A percentile compares a stretch with the other conserved stretches of the same genome.
Evolutionary conservation across 2,113 vertebrate genomes (phyloP).

Genomic region (Athene cunicularia): DNA sequence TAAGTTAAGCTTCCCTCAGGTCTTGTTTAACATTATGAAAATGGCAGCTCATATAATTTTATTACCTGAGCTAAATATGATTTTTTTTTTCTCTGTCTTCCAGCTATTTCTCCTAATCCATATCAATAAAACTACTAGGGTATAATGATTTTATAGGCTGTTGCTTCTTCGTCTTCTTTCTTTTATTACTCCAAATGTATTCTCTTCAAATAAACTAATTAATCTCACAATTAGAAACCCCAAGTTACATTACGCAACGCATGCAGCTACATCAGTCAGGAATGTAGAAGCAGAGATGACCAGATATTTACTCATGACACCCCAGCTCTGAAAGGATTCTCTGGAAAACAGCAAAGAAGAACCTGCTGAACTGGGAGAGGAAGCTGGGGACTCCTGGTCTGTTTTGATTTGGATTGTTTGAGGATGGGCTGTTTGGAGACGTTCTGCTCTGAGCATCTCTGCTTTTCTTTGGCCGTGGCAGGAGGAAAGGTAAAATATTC

Average conservation of each 20-base stretch:
- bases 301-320: background rate
- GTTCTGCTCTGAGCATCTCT: background rate
- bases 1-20: conserved; percentile 52
- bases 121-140: conserved; percentile 38
- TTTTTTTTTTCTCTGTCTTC: conserved; percentile 62
- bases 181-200: conserved; percentile 12
- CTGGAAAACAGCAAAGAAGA: background rate
- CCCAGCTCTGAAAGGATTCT: background rate
- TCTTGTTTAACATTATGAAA: conserved; percentile 64
- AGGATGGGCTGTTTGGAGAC: background rate
- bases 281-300: background rate
- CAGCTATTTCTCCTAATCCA: conserved; percentile 52
- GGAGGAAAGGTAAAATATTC: background rate
- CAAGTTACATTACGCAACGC: background rate
- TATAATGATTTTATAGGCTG: conserved; percentile 40
- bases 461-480: background rate
- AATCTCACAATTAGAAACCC: conserved; percentile 23
- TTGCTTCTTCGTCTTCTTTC: conserved; percentile 1
- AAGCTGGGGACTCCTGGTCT: background rate
- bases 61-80: conserved; percentile 56
- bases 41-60: conserved; percentile 64
- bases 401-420: background rate
- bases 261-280: background rate
- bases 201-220: conserved; percentile 34
- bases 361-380: background rate